Base-by-base conservation (phyloP, 1,140 invertebrate species). In the Drosophila punjabiensis region DNA sequence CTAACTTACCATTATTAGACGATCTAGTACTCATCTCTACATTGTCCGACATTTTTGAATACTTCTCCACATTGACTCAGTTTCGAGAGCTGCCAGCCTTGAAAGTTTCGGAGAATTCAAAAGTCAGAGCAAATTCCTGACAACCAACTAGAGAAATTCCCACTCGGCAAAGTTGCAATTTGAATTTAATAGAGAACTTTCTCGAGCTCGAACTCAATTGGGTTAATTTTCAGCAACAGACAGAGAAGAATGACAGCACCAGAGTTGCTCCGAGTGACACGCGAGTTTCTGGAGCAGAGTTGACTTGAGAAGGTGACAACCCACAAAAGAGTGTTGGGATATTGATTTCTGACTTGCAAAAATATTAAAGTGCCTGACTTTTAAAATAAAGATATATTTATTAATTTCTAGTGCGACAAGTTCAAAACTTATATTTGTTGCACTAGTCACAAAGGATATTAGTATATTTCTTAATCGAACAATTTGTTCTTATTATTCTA, bases 291-390 rank as follows among this genome's bases (percentile, higher is more conserved):
- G 62, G 3, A 20, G 10, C 18, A 32, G n/a, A 5, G 18, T 33
- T 50, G 11, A 32, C n/a, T 18, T 66, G 7, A 6, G 14, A 52
- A 66, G 47, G 30, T 66, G 62, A 33, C 67, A 52, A 33, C 28
- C 45, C 35, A 68, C 5, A 64, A 50, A 24, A n/a, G 5, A 50
- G 43, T n/a, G 43, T 48, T 14, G 35, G 35, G 11, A 37, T 37
- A 5, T 37, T 16, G 37, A 39, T 39, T 14, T 39, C 13, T 14
- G 13, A 37, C 0, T 4, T 35, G 4, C 10, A 35, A 11, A 35
- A 11, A 35, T 35, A 0, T 35, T 0, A 35, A 35, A 35, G 13
- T 37, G 2, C 3, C 33, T 35, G 11, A 33, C 1, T 33, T 33
- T 33, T 33, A 9, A 9, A 33, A 2, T 33, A 9, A 8, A 33